phyloP scores from a whole-genome alignment of 2,888 invertebrate species.

The Campopleginae sp. region DNA sequence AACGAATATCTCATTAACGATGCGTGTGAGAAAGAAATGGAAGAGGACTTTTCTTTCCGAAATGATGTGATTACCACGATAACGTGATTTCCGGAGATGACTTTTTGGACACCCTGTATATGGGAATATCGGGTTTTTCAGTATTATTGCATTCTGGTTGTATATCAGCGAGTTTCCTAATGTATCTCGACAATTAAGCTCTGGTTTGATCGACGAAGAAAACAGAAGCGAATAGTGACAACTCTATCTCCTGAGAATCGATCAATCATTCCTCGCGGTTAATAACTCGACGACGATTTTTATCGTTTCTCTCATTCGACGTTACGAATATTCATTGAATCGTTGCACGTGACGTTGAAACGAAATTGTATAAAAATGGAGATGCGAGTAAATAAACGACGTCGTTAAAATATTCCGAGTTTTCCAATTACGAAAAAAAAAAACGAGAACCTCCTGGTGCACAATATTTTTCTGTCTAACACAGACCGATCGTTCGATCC shows the following conservation, averaged over 20 bases:
- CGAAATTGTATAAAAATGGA: neutral
- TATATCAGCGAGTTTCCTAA: conserved; percentile 13
- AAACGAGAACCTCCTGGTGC: neutral
- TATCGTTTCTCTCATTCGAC: neutral
- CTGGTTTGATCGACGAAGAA: conserved; percentile 19
- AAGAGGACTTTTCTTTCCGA: neutral
- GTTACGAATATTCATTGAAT: neutral
- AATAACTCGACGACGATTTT: conserved; percentile 11
- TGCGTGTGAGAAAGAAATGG: neutral
- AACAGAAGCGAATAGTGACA: conserved; percentile 41
- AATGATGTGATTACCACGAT: neutral
- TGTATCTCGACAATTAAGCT: conserved; percentile 32
- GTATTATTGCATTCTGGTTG: conserved; percentile 19
- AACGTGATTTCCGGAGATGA: neutral
- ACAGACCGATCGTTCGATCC: conserved; percentile 7
- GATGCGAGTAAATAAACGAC: neutral
- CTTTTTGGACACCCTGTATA: conserved; percentile 23
- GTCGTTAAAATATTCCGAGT: neutral
- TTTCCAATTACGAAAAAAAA: neutral
- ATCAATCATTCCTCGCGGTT: conserved; percentile 32
- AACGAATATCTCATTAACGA: neutral
- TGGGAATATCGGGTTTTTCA: conserved; percentile 49
- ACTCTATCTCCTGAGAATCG: conserved; percentile 48
- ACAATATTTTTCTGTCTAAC: neutral
- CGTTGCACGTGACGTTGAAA: neutral